phyloP scores from a whole-genome alignment of 2,113 vertebrate species.

The Solenodon paradoxus region DNA sequence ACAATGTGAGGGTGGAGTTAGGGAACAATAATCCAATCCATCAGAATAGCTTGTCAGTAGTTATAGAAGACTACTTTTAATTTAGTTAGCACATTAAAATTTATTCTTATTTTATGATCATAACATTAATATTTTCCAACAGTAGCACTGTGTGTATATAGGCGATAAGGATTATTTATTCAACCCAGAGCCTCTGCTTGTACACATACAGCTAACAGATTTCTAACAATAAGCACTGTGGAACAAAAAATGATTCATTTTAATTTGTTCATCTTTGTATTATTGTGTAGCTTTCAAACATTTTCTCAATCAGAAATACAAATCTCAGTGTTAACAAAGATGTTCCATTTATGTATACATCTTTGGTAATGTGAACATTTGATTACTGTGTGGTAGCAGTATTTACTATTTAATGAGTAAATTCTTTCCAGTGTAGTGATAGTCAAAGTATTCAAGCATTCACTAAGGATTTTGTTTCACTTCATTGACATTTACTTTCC shows the following conservation, averaged over 20 bases:
- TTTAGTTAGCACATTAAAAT: constrained; percentile 4
- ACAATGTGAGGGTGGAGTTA: not conserved
- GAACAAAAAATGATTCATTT: not conserved
- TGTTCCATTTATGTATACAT: not conserved
- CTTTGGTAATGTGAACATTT: not conserved
- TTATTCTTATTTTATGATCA: constrained; percentile 7
- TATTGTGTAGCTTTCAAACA: not conserved
- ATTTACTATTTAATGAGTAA: not conserved
- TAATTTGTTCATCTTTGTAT: not conserved
- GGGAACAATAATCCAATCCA: not conserved
- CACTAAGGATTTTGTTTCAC: not conserved
- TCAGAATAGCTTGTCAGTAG: not conserved
- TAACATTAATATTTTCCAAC: not conserved
- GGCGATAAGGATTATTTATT: not conserved
- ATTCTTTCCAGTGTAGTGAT: not conserved
- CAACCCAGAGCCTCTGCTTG: not conserved
- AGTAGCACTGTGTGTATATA: not conserved
- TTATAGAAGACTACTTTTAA: not conserved
- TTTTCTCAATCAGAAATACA: not conserved
- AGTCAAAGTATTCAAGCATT: not conserved
- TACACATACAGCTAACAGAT: not conserved
- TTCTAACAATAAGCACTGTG: not conserved
- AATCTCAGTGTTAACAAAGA: not conserved
- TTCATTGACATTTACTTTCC: not conserved
- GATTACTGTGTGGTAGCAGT: not conserved